phyloP scores from a whole-genome alignment of 1,140 invertebrate species.

The Scaptomyza pallida region DNA sequence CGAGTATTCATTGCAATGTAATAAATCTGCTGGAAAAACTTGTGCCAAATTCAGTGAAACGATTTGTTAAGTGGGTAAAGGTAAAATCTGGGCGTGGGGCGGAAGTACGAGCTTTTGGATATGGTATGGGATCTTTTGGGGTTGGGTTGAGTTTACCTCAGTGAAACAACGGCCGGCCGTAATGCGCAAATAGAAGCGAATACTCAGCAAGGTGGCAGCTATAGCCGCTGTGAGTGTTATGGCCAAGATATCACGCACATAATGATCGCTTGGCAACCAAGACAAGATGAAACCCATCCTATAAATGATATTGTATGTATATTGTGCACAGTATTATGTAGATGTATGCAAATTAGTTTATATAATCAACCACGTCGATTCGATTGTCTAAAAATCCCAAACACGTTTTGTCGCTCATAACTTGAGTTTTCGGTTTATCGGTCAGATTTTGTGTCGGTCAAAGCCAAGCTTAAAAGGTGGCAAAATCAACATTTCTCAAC shows the following conservation, averaged over 20 bases:
- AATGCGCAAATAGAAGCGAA: conserved; percentile 82
- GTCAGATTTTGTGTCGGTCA: conserved; percentile 9
- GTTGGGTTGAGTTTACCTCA: conserved; percentile 65
- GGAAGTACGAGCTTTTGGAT: not conserved
- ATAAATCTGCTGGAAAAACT: not conserved
- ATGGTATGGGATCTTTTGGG: not conserved
- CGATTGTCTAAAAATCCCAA: conserved; percentile 37
- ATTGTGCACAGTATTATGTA: conserved; percentile 38
- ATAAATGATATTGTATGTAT: conserved; percentile 69
- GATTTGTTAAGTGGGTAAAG: conserved; percentile 14
- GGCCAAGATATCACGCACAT: conserved; percentile 70
- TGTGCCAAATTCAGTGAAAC: not conserved
- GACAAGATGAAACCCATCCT: conserved; percentile 79
- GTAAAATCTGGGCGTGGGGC: conserved; percentile 5
- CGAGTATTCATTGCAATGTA: not conserved
- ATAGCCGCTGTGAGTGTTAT: conserved; percentile 68
- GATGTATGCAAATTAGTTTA: conserved; percentile 68
- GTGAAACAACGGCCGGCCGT: conserved; percentile 79
- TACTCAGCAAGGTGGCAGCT: conserved; percentile 74
- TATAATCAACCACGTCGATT: conserved; percentile 54
- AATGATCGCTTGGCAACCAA: conserved; percentile 76
- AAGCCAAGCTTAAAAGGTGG: conserved; percentile 21
- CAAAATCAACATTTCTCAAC: conserved; percentile 41
- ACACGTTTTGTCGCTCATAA: conserved; percentile 48
- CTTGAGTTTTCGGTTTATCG: conserved; percentile 37